Base-by-base conservation (phyloP, 2,797 vertebrate species). In the Sebastes miniatus region DNA sequence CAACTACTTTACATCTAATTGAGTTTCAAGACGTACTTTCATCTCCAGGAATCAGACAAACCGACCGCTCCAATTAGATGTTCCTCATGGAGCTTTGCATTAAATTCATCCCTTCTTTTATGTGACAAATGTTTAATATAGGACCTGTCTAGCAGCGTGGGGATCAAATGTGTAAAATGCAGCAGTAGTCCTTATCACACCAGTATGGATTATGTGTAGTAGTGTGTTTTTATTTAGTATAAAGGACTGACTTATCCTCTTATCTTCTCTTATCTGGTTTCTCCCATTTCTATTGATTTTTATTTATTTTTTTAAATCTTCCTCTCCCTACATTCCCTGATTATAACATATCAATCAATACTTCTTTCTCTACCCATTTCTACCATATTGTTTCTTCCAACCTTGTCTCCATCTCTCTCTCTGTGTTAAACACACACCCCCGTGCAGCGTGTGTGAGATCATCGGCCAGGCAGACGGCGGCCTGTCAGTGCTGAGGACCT, bases 381-480 rank as follows among this genome's bases (percentile, higher is more conserved):
- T 8, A 39, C 14, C 65, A 39, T 39, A 39, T 70, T 9, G n/a
- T 31, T 39, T 39, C 2, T 39, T 39, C 39, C 39, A 39, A 39
- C 36, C 2, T 39, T 39, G 36, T 13, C 36, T 39, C 36, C 32
- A 10, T 73, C 14, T 66, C 9, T 34, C 73, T 64, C 56, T 67
- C 47, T 66, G 2, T 34, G 7, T 67, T 6, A 3, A 43, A 54
- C 22, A 50, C 47, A 36, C 29, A n/a, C 8, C 6, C 34, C 39
- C 64, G 8, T 7, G 12, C 75, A 93, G 97, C 82, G 97, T 99
- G 89, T 99, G 98, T 94, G 97, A 99, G 94, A 99, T 99, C 58
- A 94, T 99, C 1, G 97, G 98, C 27, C 98, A 99, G 94, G 96
- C 97, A 0, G 98, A 98, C 0, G 98, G 98, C 0, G 98, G 98